Conservation (phyloP, 2,888 invertebrate species). For the Diaphora mendica region DNA sequence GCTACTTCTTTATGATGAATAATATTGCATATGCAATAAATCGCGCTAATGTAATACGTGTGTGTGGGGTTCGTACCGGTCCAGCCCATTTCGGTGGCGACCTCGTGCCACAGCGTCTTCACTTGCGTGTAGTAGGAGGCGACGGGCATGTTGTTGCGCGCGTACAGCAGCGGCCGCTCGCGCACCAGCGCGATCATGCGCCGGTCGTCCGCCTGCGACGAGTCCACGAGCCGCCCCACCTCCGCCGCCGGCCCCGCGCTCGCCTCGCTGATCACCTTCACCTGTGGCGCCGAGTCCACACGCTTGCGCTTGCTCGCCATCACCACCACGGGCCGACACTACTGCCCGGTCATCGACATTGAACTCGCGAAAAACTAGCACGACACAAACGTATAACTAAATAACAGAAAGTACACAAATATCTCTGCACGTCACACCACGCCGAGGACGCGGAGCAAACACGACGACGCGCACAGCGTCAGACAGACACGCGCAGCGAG, state of each 20-base stretch:
- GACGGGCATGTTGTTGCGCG: conserved; percentile 80
- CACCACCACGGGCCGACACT: neutral
- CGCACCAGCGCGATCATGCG: conserved; percentile 77
- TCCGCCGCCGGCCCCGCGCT: conserved; percentile 38
- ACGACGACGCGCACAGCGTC: conserved; percentile 75
- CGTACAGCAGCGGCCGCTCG: conserved; percentile 76
- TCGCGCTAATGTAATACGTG: neutral
- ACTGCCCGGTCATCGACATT: neutral
- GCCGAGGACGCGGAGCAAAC: conserved; percentile 65
- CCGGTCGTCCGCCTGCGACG: conserved; percentile 79
- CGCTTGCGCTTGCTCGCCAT: conserved; percentile 32
- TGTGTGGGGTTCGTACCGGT: conserved; percentile 60
- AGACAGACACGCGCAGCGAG: conserved; percentile 80
- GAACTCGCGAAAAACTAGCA: conserved; percentile 11
- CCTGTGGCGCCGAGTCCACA: conserved; percentile 4
- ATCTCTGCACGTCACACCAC: conserved; percentile 61
- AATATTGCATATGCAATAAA: too few species aligned
- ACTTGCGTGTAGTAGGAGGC: conserved; percentile 80
- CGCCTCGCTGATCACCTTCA: conserved; percentile 16
- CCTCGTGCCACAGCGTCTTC: conserved; percentile 76
- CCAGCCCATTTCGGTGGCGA: conserved; percentile 78
- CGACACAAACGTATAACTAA: neutral
- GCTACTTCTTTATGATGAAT: neutral
- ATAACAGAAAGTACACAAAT: conserved; percentile 17
- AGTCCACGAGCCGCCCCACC: conserved; percentile 76